Base-by-base conservation (phyloP, 2,113 vertebrate species). In the Leuciscus idus region DNA sequence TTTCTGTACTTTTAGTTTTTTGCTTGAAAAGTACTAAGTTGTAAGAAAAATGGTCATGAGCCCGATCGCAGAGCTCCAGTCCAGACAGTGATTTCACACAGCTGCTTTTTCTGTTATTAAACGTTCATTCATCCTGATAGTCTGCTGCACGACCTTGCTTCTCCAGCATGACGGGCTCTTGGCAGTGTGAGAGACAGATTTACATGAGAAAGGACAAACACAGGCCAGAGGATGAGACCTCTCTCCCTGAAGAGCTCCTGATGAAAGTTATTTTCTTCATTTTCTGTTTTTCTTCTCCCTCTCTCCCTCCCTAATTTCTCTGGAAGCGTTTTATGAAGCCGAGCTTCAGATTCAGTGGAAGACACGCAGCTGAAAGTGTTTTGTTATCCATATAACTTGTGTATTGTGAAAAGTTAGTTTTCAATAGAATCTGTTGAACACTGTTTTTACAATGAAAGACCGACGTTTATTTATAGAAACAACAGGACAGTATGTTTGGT, bases 311-410 rank as follows among this genome's bases (percentile, higher is more conserved):
- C 36, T 75, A 6, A 21, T 52, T 83, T 80, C 26, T 82, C 68
- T 83, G 70, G 85, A 86, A 86, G 79, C 26, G 79, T 66, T 86
- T 82, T 43, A 76, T 26, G 55, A 64, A 76, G 66, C 11, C 15
- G 23, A 3, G 79, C 52, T 86, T 77, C 13, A 11, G 9, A 77
- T 70, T 23, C 19, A 57, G 15, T 30, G 15, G 28, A 72, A 30
- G 66, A 57, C 52, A 59, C 6, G 23, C n/a, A 59, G 36, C 48
- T 68, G 6, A 48, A 28, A 28, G 28, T 11, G 19, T 57, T 23
- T 57, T 57, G 6, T 57, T 57, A 23, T 57, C 2, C 55, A 57
- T 57, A 21, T 57, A 8, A 57, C 19, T 3, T 55, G 6, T 57
- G 52, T 21, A 55, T 55, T 55, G 6, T 21, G 8, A 17, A 4